Evolutionary conservation across 2,797 vertebrate genomes (phyloP).

Genomic region (Chromis chromis): DNA sequence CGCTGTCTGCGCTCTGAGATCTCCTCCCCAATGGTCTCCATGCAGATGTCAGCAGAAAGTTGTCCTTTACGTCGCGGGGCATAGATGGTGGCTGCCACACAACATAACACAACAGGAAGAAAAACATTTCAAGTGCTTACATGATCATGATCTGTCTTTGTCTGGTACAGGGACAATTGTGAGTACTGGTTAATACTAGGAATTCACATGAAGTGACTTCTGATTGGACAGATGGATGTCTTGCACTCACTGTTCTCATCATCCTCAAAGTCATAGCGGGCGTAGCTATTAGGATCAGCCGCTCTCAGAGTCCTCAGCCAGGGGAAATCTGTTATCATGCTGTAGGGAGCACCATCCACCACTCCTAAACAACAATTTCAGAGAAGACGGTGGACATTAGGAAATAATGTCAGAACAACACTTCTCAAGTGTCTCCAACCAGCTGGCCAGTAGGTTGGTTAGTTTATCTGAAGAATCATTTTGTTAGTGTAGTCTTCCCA

Average conservation of each 20-base stretch:
- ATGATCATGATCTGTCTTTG: too few relatives aligned
- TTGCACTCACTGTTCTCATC: constrained; percentile 94
- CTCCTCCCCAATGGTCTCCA: constrained; percentile 98
- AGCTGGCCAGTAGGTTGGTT: too few relatives aligned
- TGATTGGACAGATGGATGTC: neutral
- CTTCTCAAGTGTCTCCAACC: too few relatives aligned
- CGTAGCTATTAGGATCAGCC: constrained; percentile 94
- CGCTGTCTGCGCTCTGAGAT: constrained; percentile 96
- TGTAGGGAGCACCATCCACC: constrained; percentile 95
- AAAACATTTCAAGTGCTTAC: neutral
- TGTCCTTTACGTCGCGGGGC: constrained; percentile 97
- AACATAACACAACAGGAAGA: constrained; percentile 2
- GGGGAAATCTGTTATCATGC: constrained; percentile 98
- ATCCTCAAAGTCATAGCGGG: constrained; percentile 97
- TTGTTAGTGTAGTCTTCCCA: too few relatives aligned
- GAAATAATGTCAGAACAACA: too few relatives aligned
- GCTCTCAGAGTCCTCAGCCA: constrained; percentile 95
- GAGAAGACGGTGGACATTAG: neutral
- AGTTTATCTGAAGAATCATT: too few relatives aligned
- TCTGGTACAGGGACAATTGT: too few relatives aligned
- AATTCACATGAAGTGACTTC: neutral
- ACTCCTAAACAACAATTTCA: constrained; percentile 80
- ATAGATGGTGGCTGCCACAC: constrained; percentile 92
- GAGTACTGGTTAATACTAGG: too few relatives aligned
- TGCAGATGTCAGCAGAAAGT: constrained; percentile 97